Conservation (phyloP, 2,797 vertebrate genomes). For the Sebastiscus tertius region DNA sequence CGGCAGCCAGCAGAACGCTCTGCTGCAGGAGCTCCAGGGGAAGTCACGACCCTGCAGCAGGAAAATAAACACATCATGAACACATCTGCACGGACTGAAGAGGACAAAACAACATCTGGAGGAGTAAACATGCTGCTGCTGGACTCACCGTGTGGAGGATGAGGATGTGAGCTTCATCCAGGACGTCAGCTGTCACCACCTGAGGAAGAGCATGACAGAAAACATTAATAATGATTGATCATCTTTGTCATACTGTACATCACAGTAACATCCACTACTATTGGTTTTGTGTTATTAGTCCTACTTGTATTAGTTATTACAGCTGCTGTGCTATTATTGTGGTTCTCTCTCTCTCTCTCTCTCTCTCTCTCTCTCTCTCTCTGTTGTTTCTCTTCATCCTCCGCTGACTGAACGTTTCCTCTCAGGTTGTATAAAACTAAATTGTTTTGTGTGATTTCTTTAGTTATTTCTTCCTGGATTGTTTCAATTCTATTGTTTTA, state of each 20-base stretch:
- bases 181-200: slow-evolving; percentile 92
- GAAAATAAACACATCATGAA: background rate
- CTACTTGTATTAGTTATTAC: too few species aligned
- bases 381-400: background rate
- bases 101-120: background rate
- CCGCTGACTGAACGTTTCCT: background rate
- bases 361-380: too few species aligned
- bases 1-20: slow-evolving; percentile 92
- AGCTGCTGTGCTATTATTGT: too few species aligned
- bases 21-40: slow-evolving; percentile 91
- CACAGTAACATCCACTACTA: too few species aligned
- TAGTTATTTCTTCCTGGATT: too few species aligned
- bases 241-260: too few species aligned
- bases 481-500: too few species aligned
- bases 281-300: too few species aligned
- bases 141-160: slow-evolving; percentile 91
- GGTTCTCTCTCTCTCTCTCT: too few species aligned
- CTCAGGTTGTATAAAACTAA: background rate
- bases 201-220: slow-evolving; percentile 45
- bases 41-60: slow-evolving; percentile 91
- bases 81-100: background rate
- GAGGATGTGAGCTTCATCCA: slow-evolving; percentile 87
- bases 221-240: too few species aligned
- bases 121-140: background rate
- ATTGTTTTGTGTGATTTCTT: too few species aligned